phyloP scores from a whole-genome alignment of 2,797 vertebrate species.

The Simalia tracyae region DNA sequence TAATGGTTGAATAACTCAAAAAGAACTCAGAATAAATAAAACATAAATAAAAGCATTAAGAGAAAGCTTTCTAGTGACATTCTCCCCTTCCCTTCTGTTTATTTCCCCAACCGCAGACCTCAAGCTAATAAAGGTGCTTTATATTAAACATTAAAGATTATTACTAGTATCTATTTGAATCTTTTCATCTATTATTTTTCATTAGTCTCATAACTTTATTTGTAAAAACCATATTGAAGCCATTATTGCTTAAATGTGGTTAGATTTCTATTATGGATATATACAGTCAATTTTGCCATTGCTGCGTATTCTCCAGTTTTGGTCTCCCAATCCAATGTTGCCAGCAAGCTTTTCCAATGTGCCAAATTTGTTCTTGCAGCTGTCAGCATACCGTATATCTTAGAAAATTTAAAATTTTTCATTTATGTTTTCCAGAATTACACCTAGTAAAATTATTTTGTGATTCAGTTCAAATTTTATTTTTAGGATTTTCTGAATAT shows the following conservation, averaged over 20 bases:
- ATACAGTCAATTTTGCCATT: neutral
- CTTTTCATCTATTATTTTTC: neutral
- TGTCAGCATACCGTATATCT: neutral
- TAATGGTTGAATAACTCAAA: neutral
- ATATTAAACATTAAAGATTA: neutral
- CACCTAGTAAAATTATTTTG: neutral
- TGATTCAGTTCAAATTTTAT: neutral
- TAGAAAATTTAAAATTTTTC: neutral
- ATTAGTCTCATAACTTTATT: neutral
- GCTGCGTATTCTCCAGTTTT: neutral
- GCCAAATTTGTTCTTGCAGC: neutral
- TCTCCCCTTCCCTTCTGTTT: neutral
- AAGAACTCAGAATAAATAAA: neutral
- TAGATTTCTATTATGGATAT: neutral
- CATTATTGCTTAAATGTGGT: neutral
- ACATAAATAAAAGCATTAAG: neutral
- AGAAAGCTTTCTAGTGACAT: neutral
- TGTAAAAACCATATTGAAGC: neutral
- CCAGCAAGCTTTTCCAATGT: neutral
- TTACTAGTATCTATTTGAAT: neutral
- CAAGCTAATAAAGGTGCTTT: neutral
- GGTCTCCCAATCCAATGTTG: neutral
- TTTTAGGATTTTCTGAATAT: neutral
- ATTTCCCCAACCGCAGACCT: neutral
- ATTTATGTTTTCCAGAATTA: neutral